Conservation (phyloP, 2,113 vertebrate species). For the Thermophis baileyi region DNA sequence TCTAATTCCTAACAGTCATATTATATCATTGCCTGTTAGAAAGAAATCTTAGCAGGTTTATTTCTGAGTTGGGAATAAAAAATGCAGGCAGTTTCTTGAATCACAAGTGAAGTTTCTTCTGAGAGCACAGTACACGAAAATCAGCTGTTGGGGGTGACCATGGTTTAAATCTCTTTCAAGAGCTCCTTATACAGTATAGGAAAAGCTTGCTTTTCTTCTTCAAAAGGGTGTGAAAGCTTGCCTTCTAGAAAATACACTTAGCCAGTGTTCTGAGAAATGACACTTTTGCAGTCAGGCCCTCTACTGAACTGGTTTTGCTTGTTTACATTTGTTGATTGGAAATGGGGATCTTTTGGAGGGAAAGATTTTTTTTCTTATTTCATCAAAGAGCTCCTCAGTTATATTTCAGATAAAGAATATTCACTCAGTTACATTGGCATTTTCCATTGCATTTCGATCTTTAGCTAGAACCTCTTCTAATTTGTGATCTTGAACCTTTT, state of each 20-base stretch:
- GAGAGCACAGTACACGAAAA: not conserved
- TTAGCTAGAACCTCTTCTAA: not conserved
- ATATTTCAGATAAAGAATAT: not conserved
- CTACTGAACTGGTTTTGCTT: not conserved
- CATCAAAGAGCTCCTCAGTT: not conserved
- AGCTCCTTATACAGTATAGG: not conserved
- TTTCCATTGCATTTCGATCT: not conserved
- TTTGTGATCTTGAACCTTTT: not conserved
- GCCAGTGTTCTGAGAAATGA: not conserved
- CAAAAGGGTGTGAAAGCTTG: not conserved
- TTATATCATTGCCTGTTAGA: not conserved
- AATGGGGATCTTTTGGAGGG: not conserved
- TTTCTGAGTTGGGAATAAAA: not conserved
- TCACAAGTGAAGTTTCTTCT: not conserved
- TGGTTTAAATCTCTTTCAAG: not conserved
- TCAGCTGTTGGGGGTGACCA: not conserved
- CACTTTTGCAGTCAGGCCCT: not conserved
- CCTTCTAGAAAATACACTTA: not conserved
- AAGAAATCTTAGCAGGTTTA: not conserved
- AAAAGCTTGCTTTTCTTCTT: not conserved
- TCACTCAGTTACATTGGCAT: not conserved
- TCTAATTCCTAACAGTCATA: not conserved
- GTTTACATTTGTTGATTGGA: not conserved
- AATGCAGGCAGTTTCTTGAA: not conserved
- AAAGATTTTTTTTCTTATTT: not conserved